phyloP scores from a whole-genome alignment of 2,113 vertebrate species.

The Apteryx owenii region DNA sequence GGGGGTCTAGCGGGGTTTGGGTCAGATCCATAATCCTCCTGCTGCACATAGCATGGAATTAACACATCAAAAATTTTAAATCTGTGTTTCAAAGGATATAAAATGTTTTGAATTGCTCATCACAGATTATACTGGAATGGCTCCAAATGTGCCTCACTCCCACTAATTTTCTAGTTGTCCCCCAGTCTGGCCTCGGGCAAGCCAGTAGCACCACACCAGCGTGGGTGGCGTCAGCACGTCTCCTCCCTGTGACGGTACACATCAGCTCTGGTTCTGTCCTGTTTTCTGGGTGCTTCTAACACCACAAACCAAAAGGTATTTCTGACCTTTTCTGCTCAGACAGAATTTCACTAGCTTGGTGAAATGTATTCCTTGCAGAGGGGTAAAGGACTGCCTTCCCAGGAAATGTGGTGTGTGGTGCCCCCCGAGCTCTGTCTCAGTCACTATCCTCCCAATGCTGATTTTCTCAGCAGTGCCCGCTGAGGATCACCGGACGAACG shows the following conservation, averaged over 20 bases:
- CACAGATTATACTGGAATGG: background rate
- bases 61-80: background rate
- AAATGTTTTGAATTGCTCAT: background rate
- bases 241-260: background rate
- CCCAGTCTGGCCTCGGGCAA: fast-evolving
- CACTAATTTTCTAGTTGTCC: background rate
- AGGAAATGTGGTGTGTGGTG: background rate
- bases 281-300: background rate
- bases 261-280: background rate
- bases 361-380: background rate
- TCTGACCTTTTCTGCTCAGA: background rate
- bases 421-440: background rate
- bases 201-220: background rate
- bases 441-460: background rate
- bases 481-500: fast-evolving
- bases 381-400: background rate
- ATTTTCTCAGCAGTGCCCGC: background rate
- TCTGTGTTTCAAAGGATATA: background rate
- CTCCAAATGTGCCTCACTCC: background rate
- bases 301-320: background rate
- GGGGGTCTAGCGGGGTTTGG: background rate
- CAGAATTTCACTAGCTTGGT: fast-evolving
- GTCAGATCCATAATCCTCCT: background rate
- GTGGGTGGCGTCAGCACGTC: background rate
- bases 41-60: background rate